Conservation (phyloP, 2,113 vertebrate genomes). For the Labeo rohita region DNA sequence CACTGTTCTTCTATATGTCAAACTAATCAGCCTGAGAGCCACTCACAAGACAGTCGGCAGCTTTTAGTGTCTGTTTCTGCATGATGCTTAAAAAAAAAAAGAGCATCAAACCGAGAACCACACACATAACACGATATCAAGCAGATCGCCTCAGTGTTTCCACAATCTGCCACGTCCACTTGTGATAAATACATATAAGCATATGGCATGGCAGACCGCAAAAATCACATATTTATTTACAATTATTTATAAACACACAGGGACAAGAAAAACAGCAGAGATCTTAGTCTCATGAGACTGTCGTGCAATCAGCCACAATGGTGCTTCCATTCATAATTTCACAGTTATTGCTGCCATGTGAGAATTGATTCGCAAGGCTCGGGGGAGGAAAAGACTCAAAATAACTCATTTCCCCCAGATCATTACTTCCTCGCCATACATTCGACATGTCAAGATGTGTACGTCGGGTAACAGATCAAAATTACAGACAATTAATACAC, state of each 20-base stretch:
- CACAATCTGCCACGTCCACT: neutral
- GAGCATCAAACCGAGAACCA: neutral
- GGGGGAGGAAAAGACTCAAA: constrained; percentile 1
- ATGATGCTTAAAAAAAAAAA: neutral
- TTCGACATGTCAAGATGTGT: constrained; percentile 26
- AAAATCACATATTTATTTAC: constrained; percentile 26
- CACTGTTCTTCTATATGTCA: constrained; percentile 1
- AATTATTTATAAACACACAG: constrained; percentile 37
- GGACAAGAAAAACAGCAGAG: neutral
- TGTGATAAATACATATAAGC: neutral
- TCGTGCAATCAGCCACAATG: neutral
- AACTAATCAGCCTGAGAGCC: constrained; percentile 5
- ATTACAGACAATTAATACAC: constrained; percentile 18
- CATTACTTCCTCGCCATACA: constrained; percentile 28
- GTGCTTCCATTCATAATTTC: constrained; percentile 5
- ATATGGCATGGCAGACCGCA: constrained; percentile 14
- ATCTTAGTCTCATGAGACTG: neutral
- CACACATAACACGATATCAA: neutral
- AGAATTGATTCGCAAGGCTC: constrained; percentile 25
- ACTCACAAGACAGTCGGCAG: constrained; percentile 5
- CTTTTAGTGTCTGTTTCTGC: constrained; percentile 12
- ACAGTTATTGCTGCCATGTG: neutral
- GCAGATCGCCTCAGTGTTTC: neutral
- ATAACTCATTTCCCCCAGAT: neutral
- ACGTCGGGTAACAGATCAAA: constrained; percentile 22